A percentile compares a stretch with the other conserved stretches of the same genome.
Conservation (phyloP, 2,888 invertebrate species). For the Orchesellides sinensis region DNA sequence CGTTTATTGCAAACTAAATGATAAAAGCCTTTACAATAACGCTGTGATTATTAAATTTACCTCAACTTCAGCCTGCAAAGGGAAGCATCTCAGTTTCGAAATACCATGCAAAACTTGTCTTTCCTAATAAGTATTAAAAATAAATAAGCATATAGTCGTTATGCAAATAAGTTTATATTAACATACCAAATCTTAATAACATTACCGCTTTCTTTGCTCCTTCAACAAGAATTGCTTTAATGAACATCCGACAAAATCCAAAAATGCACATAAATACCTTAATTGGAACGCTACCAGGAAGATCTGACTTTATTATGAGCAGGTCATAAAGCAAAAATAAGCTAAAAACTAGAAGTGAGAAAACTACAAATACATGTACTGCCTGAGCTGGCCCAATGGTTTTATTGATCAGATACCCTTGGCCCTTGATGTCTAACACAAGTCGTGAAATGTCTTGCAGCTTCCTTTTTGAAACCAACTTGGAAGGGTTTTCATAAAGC, state of each 20-base stretch:
- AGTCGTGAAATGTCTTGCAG: neutral
- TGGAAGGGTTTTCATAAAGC: neutral
- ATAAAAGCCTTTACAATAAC: too few species aligned
- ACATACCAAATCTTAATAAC: too few species aligned
- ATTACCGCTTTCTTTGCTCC: neutral
- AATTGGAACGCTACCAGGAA: neutral
- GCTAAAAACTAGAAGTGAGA: neutral
- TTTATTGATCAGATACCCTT: neutral
- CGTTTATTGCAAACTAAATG: too few species aligned
- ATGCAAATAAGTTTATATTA: too few species aligned
- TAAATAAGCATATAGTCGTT: too few species aligned
- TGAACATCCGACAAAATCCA: neutral
- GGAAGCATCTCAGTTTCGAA: too few species aligned
- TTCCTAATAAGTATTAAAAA: too few species aligned
- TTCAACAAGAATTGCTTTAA: neutral
- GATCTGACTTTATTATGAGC: neutral
- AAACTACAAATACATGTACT: neutral
- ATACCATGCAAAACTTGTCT: too few species aligned
- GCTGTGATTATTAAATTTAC: too few species aligned
- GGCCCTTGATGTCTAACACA: neutral
- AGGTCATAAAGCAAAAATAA: neutral
- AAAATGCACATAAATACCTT: conserved; percentile 1
- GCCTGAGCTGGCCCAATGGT: conserved; percentile 4
- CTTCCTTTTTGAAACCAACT: neutral
- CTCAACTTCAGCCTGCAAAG: too few species aligned